Evolutionary conservation across 2,888 invertebrate genomes (phyloP), one percentile per base, ranked within the genome.

Genomic region (Plemyria rubiginata): DNA sequence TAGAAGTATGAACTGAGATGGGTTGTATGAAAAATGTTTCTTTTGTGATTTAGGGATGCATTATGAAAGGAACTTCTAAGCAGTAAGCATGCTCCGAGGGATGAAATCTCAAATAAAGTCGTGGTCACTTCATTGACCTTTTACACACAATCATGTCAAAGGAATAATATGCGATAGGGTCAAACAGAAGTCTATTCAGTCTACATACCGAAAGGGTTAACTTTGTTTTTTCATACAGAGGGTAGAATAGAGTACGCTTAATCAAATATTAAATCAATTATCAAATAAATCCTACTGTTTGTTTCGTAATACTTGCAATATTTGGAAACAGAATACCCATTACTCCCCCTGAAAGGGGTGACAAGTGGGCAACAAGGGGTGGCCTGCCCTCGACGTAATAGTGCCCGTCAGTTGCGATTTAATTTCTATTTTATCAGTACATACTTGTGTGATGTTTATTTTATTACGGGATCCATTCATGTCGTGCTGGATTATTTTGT

Each of bases 351-450:
- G n/a, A 16, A 29, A 12, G 9, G 28, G 15, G 40, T 11, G 48
- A 16, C 15, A 5, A 16, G 45, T 36, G 54, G 54, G 22, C 9
- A 15, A 16, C 12, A 56, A 55, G 50, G 16, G 52, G 50, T 11
- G 50, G 45, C 15, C 38, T 52, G 49, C 45, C 57, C 62, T 61
- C 65, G 56, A 15, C 53, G 76, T 79, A 81, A 81, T 79, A 75
- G 76, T 67, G 73, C 68, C 74, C 70, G 65, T 70, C 64, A 66
- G 67, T 62, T 75, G 71, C 71, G 72, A 79, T 78, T 77, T 75
- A 76, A 79, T 78, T 80, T 77, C 70, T 75, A 73, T 78, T 70
- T 68, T 70, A 72, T 70, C 65, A 70, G 67, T 70, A 11, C 22
- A 22, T 22, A 22, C 16, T 16, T 52, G 66, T 56, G 16, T 64